Evolutionary conservation across 1,140 invertebrate species (phyloP), one percentile per base, ranked within the genome.

Genomic region (Atopsyche davidsoni): DNA sequence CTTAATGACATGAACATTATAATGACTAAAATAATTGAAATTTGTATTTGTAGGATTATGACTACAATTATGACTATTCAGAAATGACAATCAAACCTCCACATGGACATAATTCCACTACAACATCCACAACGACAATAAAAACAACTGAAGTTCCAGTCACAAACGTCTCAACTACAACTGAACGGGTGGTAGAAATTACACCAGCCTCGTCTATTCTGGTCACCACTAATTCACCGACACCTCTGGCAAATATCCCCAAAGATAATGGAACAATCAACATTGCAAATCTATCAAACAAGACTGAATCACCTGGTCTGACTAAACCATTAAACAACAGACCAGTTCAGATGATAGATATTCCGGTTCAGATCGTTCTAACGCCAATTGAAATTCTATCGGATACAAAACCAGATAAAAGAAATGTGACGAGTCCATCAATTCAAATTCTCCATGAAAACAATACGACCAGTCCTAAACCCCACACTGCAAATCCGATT

Each of bases 41-140:
- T 32, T 47, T 28, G 47, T 44, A 53, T 18, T 75, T 72, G 11
- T 62, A 79, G 76, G 75, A 78, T 63, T 78, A 78, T 50, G 76
- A 78, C 58, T 79, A 79, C 56, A 72, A 70, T 19, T 79, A 79
- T 53, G 77, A 79, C 62, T 77, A 78, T 57, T 71, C 75, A 16
- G 76, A 78, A 55, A 72, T 79, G 60, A 79, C 77, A 22, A 70
- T 79, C 44, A 79, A 77, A 68, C 77, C 77, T 23, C 62, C 63
- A 34, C 64, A 64, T 53, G 59, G 63, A 49, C 67, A 67, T 16
- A 49, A 9, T 7, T 44, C 51, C 1, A 57, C 54, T 14, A 51
- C 58, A 14, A 28, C 31, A 18, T 25, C 53, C 7, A 39, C 48
- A 4, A 52, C 10, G 7, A 51, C 23, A 13, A 47, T 38, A 31